Percentiles rank a stretch among this genome's conserved stretches.
Evolutionary conservation across 2,888 invertebrate species (phyloP).

Genomic region (Erebia epiphron): DNA sequence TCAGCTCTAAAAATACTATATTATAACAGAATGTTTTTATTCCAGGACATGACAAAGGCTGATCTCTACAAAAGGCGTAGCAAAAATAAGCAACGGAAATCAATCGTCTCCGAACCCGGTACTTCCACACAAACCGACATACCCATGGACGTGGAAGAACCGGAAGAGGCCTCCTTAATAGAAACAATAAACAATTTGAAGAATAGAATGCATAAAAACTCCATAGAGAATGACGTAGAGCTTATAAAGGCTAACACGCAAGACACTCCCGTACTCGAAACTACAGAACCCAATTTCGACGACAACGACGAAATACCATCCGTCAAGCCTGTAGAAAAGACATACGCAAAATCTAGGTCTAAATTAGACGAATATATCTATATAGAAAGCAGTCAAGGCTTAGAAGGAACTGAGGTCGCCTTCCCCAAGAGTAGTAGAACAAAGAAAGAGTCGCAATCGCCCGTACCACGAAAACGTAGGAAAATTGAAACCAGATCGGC

Average conservation of each 20-base stretch:
- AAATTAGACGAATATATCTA: conserved; percentile 75
- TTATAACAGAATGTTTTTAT: neutral
- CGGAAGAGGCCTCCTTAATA: conserved; percentile 53
- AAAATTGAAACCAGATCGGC: conserved; percentile 57
- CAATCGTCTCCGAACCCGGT: conserved; percentile 56
- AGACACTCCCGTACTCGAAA: conserved; percentile 61
- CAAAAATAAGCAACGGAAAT: conserved; percentile 68
- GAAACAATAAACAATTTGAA: conserved; percentile 66
- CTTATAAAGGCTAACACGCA: conserved; percentile 69
- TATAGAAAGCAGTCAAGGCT: conserved; percentile 67
- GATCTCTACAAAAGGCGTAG: conserved; percentile 74
- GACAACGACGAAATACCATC: conserved; percentile 64
- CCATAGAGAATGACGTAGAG: conserved; percentile 73
- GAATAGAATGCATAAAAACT: conserved; percentile 64
- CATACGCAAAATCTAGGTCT: conserved; percentile 68
- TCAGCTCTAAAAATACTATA: too few species aligned
- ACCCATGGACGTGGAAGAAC: conserved; percentile 46
- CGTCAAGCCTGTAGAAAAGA: conserved; percentile 72
- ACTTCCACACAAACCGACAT: conserved; percentile 49
- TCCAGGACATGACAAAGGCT: conserved; percentile 77
- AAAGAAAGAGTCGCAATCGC: conserved; percentile 54
- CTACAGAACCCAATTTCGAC: conserved; percentile 52
- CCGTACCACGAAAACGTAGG: conserved; percentile 68
- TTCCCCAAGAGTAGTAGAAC: conserved; percentile 64
- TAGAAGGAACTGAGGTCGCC: conserved; percentile 67